These are phyloP conservation scores for Drosophila lacteicornis DNA, from an alignment of 1,140 invertebrate species.

Conservation along the genomic window DNA sequence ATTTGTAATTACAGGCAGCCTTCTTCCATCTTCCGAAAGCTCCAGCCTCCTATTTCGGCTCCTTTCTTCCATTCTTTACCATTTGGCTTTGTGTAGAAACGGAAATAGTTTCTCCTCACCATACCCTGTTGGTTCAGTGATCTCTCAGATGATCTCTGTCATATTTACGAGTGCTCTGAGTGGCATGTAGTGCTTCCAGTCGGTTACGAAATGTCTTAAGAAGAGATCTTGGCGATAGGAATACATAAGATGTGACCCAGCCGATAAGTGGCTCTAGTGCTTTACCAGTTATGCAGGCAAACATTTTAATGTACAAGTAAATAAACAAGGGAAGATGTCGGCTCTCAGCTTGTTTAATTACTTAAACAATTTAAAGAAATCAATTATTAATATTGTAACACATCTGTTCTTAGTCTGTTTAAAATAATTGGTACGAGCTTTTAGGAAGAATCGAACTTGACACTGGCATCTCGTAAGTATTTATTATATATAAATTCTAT, in stretches of 20 bases:
- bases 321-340: neutral
- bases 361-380: neutral
- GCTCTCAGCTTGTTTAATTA: neutral
- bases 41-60: constrained; percentile 30
- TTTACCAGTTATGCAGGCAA: neutral
- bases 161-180: constrained; percentile 54
- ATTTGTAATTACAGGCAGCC: constrained; percentile 72
- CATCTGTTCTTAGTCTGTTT: too few species aligned
- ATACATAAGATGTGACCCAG: constrained; percentile 20
- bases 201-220: constrained; percentile 15
- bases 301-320: constrained; percentile 4
- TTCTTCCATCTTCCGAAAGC: constrained; percentile 29
- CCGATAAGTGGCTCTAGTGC: constrained; percentile 31
- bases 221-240: constrained; percentile 24
- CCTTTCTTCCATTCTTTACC: constrained; percentile 31
- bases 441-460: too few species aligned
- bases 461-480: too few species aligned
- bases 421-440: too few species aligned
- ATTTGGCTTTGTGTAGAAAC: constrained; percentile 37
- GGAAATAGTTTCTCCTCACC: constrained; percentile 73
- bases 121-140: constrained; percentile 76
- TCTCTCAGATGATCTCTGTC: constrained; percentile 55
- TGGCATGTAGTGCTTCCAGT: constrained; percentile 27
- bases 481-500: too few species aligned
- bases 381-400: too few species aligned